A percentile compares a stretch with the other conserved stretches of the same genome.
Evolutionary conservation across 2,113 vertebrate species (phyloP).

Genomic region (Engraulis encrasicolus): DNA sequence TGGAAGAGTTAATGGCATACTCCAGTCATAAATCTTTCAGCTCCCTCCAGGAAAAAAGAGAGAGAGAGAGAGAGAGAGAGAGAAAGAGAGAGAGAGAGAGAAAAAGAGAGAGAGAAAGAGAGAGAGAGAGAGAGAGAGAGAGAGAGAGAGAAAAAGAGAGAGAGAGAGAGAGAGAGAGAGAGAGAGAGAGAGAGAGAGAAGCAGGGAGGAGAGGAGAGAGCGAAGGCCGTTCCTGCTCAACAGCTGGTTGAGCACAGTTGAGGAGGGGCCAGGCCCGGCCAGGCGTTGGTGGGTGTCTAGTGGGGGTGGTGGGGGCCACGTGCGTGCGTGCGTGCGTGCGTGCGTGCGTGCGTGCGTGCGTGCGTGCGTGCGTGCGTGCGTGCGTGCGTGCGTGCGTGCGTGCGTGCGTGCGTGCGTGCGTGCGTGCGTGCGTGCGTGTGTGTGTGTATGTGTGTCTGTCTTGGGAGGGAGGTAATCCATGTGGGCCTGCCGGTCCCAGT

Average conservation of each 20-base stretch:
- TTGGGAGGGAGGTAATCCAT: slow-evolving; percentile 52
- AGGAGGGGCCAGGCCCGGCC: background rate
- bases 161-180: no score
- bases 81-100: background rate
- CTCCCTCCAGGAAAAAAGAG: slow-evolving; percentile 53
- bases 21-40: slow-evolving; percentile 78
- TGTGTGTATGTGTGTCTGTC: no score
- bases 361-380: no score
- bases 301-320: background rate
- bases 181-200: no score
- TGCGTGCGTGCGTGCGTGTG: no score
- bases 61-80: background rate
- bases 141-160: no score
- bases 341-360: no score
- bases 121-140: background rate
- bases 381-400: no score
- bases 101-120: background rate
- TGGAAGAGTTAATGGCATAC: slow-evolving; percentile 82
- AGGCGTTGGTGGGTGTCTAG: background rate
- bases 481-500: slow-evolving; percentile 62
- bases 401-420: no score
- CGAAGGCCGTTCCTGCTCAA: slow-evolving; percentile 64
- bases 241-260: slow-evolving; percentile 69
- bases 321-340: no score
- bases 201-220: background rate